Evolutionary conservation across 2,888 invertebrate species (phyloP).

Genomic region (Pilophorus perplexus): DNA sequence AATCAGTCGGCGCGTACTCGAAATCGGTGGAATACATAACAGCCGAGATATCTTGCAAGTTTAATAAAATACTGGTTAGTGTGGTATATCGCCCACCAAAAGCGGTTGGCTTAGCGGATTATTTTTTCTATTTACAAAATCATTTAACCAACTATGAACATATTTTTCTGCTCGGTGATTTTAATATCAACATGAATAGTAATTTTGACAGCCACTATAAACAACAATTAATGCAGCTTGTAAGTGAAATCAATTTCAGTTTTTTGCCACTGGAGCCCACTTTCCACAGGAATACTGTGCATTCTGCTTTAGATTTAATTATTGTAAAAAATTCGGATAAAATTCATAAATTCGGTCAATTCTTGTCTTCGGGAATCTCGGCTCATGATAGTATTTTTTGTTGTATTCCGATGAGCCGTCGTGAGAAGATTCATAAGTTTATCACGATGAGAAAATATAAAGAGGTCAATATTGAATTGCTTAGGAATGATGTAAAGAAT

Average conservation of each 20-base stretch:
- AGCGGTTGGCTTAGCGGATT: no score
- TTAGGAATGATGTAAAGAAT: neutral
- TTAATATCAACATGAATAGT: no score
- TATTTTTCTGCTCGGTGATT: no score
- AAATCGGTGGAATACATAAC: no score
- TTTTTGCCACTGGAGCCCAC: neutral
- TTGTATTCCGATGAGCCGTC: neutral
- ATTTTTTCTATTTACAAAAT: no score
- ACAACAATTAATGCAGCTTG: neutral
- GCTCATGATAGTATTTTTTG: neutral
- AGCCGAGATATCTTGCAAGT: no score
- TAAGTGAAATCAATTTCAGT: neutral
- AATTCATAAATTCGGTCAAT: neutral
- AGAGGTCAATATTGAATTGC: neutral
- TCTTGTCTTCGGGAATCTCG: neutral
- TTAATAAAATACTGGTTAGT: no score
- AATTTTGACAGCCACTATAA: no score
- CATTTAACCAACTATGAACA: no score
- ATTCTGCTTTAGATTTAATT: neutral
- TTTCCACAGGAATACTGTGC: neutral
- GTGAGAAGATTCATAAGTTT: neutral
- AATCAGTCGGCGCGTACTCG: no score
- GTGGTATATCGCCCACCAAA: no score
- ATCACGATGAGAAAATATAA: neutral
- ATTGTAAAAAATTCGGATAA: neutral